Conservation (phyloP, 1,140 invertebrate species). For the Tetragonula clypearis region DNA sequence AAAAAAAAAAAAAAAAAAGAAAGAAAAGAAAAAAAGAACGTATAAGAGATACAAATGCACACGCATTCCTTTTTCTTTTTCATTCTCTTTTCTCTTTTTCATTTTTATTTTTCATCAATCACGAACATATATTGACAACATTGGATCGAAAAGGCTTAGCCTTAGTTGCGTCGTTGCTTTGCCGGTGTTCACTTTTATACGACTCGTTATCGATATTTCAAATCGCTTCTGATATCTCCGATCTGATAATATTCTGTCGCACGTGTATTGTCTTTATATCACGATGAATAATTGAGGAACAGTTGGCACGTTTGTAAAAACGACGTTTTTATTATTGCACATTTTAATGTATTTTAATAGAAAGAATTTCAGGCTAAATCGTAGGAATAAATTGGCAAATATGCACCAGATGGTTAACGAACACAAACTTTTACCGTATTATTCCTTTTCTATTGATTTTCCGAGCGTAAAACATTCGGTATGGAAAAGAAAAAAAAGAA, state of each 20-base stretch:
- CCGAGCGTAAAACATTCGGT: background rate
- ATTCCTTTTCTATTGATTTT: background rate
- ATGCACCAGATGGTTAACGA: background rate
- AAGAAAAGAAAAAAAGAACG: too few relatives aligned
- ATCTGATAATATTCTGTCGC: too few relatives aligned
- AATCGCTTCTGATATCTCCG: background rate
- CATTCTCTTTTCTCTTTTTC: too few relatives aligned
- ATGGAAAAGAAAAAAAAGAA: too few relatives aligned
- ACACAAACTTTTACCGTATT: background rate
- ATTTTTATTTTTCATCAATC: background rate
- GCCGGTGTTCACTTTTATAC: background rate
- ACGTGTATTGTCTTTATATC: background rate
- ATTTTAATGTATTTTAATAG: background rate
- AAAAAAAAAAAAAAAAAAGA: too few relatives aligned
- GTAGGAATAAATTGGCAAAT: background rate
- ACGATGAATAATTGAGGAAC: background rate
- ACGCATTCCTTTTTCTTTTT: too few relatives aligned
- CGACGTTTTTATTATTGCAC: background rate
- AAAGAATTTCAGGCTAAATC: background rate
- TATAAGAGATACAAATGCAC: background rate
- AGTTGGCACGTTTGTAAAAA: background rate
- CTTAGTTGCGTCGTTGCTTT: constrained; percentile 42
- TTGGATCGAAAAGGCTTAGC: constrained; percentile 13
- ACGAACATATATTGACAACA: background rate
- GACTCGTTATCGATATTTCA: background rate